Evolutionary conservation across 2,888 invertebrate species (phyloP), one percentile per base, ranked within the genome.

Genomic region (Lymantria dispar): DNA sequence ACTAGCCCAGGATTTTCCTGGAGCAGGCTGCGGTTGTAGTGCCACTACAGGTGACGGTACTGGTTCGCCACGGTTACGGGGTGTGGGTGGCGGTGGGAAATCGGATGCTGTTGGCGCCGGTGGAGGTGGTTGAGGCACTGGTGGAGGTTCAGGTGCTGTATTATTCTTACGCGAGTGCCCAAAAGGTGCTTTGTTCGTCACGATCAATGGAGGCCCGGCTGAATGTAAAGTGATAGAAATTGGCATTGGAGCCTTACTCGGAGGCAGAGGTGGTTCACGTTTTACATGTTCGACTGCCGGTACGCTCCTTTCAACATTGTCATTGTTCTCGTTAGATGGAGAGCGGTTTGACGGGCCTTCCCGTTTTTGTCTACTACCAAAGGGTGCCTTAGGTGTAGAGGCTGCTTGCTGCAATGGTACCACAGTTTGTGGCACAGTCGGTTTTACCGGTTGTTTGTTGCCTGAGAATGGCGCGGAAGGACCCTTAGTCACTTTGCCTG

Each of bases 1-100:
- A 77, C 95, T 94, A 1, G 95, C 94, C 95, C 95, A 95, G 0
- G 95, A 94, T 46, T 93, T 90, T 54, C 92, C 85, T 13, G 91
- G 76, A 0, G 89, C 87, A 0, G 89, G 86, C 54, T 80, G 85
- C 1, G 85, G 87, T 52, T 85, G 89, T 5, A 84, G 82, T 43
- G 73, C 72, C 0, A 79, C 70, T 5, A 76, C 76, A 1, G 85
- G 82, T 0, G 85, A 64, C 0, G 88, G 85, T 0, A 47, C 64
- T 2, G 83, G 76, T 43, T 88, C 90, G 0, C 82, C 83, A 30
- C 85, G 79, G 61, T 86, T 83, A 37, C 90, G 78, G 0, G 91
- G 91, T 0, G 90, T 90, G 0, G 91, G 91, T 1, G 90, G 89
- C 7, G 87, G 88, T 0, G 92, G 84, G 80, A 92, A 89, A 80